phyloP scores from a whole-genome alignment of 2,888 invertebrate genomes.

The Amiota communis region DNA sequence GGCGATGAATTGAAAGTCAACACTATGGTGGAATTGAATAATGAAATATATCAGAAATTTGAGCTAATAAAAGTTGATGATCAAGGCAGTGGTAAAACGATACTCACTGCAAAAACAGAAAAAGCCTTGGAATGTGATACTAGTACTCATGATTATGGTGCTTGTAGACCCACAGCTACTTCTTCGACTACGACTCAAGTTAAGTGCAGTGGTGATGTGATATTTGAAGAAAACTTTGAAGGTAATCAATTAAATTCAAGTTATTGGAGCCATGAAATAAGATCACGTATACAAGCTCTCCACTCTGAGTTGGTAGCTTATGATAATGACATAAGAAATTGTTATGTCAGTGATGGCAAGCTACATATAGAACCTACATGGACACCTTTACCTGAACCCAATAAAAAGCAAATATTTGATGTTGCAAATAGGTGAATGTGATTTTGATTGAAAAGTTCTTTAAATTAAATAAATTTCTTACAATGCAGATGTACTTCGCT shows the following conservation, averaged over 20 bases:
- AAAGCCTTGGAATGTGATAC: no score
- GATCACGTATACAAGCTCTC: background rate
- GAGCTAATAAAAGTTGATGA: conserved; percentile 5
- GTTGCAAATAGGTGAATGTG: background rate
- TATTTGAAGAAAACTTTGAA: conserved; percentile 4
- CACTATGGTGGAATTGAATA: conserved; percentile 57
- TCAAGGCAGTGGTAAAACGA: conserved; percentile 51
- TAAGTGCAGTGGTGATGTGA: background rate
- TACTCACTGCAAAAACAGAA: conserved; percentile 35
- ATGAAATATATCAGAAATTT: conserved; percentile 51
- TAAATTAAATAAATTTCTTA: background rate
- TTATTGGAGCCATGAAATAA: background rate
- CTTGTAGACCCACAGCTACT: background rate
- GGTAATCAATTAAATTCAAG: background rate
- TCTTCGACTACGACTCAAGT: no score
- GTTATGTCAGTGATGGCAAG: background rate
- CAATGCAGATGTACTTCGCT: conserved; percentile 1
- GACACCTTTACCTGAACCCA: background rate
- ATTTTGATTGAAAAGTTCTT: background rate
- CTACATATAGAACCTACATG: background rate
- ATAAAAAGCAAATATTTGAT: background rate
- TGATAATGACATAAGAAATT: background rate
- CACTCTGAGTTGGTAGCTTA: background rate
- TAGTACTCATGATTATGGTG: no score
- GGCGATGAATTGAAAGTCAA: conserved; percentile 58